Base-by-base conservation (phyloP, 2,888 invertebrate genomes). In the Stenolophus ochropezus region DNA sequence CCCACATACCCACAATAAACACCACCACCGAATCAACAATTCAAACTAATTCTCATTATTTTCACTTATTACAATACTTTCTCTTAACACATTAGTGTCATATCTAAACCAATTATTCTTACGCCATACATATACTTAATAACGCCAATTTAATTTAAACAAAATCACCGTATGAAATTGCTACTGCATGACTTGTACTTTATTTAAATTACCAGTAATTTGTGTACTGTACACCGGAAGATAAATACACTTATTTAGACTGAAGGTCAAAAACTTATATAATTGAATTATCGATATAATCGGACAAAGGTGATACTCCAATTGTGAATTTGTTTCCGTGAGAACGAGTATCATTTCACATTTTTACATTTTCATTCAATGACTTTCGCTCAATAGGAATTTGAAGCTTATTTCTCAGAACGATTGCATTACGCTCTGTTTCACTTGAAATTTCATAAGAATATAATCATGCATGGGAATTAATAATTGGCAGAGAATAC, bases 381-480 rank as follows among this genome's bases (percentile, higher is more conserved):
- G 16, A 76, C 76, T 76, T 76, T 76, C 76, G 56, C 76, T 75
- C 20, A 49, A 51, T 27, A 25, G 51, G 51, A 51, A 75, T 75
- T 75, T 75, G 25, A 76, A 76, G 56, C 56, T 76, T 58, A 76
- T 27, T 76, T 76, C 58, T 33, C 25, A 58, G n/a, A 75, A 25
- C 16, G 18, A 3, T 18, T 33, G 56, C 56, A 76, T 56, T 76
- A 76, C 53, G 76, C 76, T 76, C 76, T 76, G 58, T 42, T 76
- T 76, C 76, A 76, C 76, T 58, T 56, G 74, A 53, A 76, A 58
- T 76, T 76, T 76, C 53, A 76, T 53, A 53, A 75, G 23, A 18
- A 23, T 53, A 16, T 18, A 27, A 27, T 58, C 23, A 56, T 27
- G 18, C 76, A 56, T 76, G 76, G 33, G 76, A 76, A 76, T 58